phyloP scores from a whole-genome alignment of 1,140 invertebrate species.

The Triops cancriformis region DNA sequence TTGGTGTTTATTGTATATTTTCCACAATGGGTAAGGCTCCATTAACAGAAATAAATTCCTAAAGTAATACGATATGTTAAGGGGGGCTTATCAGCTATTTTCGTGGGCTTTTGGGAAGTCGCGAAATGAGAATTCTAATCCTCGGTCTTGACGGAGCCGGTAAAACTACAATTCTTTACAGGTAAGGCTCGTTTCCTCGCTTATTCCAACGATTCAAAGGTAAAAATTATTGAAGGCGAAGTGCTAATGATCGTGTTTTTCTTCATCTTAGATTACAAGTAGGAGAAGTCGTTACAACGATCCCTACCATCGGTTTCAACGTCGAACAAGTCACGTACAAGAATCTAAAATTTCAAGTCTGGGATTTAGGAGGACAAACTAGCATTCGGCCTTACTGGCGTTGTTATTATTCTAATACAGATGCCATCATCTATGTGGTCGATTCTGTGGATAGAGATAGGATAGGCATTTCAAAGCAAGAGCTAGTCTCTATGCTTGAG shows the following conservation, averaged over 20 bases:
- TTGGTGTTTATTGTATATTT: not conserved
- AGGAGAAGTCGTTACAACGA: slow-evolving; percentile 98
- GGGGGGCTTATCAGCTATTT: slow-evolving; percentile 95
- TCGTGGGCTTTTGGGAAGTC: slow-evolving; percentile 77
- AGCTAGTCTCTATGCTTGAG: slow-evolving; percentile 91
- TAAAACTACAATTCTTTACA: slow-evolving; percentile 98
- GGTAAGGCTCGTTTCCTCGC: slow-evolving; percentile 38
- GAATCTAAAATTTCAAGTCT: slow-evolving; percentile 94
- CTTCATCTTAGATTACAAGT: slow-evolving; percentile 69
- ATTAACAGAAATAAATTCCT: not conserved
- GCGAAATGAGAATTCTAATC: slow-evolving; percentile 97
- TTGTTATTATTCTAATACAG: slow-evolving; percentile 99
- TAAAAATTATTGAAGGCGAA: not conserved
- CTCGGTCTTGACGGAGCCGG: slow-evolving; percentile 94
- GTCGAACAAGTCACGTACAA: slow-evolving; percentile 95
- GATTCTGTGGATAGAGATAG: slow-evolving; percentile 97
- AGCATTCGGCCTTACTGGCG: slow-evolving; percentile 98
- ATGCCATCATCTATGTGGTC: slow-evolving; percentile 99
- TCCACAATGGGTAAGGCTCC: not conserved
- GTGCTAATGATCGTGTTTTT: not conserved
- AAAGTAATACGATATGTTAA: slow-evolving; percentile 39
- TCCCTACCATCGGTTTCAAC: slow-evolving; percentile 97
- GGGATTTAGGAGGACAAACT: slow-evolving; percentile 97
- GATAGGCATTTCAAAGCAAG: slow-evolving; percentile 98
- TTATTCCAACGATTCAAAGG: not conserved